Conservation (phyloP, 1,140 invertebrate genomes). For the Zaprionus tsacasi region DNA sequence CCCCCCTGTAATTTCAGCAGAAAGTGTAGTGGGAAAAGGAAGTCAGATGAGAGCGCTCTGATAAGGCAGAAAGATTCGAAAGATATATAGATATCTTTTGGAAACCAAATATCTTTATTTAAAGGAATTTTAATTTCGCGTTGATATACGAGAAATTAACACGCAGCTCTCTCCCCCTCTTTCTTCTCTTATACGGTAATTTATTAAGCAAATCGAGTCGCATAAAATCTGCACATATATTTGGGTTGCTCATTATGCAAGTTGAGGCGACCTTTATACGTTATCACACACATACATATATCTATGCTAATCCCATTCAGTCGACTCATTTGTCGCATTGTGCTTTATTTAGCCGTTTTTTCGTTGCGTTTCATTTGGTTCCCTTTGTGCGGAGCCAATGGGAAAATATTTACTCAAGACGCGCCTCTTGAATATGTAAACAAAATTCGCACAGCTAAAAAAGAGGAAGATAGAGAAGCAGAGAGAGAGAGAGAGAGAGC, state of each 20-base stretch:
- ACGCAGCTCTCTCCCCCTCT: not conserved
- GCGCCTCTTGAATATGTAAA: constrained; percentile 69
- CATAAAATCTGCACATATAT: constrained; percentile 10
- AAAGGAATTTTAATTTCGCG: not conserved
- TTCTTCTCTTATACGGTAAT: not conserved
- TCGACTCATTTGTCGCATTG: constrained; percentile 40
- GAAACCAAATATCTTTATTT: not conserved
- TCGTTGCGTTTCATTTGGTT: constrained; percentile 35
- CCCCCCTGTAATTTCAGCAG: not conserved
- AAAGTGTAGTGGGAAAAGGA: constrained; percentile 1
- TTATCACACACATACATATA: not conserved
- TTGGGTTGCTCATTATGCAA: constrained; percentile 2
- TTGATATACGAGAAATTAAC: not conserved
- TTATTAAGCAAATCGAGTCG: not conserved
- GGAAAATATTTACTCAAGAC: constrained; percentile 59
- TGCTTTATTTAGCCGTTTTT: constrained; percentile 32
- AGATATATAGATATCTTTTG: not conserved
- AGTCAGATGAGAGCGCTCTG: not conserved
- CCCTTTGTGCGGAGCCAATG: constrained; percentile 48
- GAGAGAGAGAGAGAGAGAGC: not conserved
- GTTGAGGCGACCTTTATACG: constrained; percentile 11
- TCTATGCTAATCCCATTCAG: constrained; percentile 34
- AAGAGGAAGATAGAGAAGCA: not conserved
- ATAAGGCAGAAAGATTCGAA: not conserved
- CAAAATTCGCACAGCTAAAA: constrained; percentile 48